Evolutionary conservation across 2,797 vertebrate species (phyloP).

Genomic region (Phataginus tetradactyla): DNA sequence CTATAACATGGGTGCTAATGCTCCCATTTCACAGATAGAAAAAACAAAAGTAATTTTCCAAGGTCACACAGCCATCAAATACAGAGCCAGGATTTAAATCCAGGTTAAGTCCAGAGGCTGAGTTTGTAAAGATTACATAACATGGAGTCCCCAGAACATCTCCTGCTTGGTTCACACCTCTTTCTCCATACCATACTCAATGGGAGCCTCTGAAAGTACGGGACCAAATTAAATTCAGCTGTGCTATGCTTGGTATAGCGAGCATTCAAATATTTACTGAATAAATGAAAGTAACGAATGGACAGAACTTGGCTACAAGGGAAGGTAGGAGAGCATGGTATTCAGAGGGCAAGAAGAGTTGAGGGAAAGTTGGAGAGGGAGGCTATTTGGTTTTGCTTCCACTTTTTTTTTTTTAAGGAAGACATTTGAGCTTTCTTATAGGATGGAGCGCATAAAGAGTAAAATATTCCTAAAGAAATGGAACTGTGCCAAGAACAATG

Average conservation of each 20-base stretch:
- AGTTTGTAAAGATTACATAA: not conserved
- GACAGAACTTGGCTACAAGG: not conserved
- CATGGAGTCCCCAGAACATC: not conserved
- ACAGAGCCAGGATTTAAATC: not conserved
- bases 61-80: not conserved
- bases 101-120: not conserved
- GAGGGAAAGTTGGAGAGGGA: not conserved
- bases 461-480: not conserved
- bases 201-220: not conserved
- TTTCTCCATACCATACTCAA: not conserved
- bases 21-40: not conserved
- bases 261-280: constrained; percentile 8
- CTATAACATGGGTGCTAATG: not conserved
- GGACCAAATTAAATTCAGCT: not conserved
- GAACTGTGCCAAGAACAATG: not conserved
- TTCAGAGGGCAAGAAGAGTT: not conserved
- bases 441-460: not conserved
- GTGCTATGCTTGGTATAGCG: not conserved
- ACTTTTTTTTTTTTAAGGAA: not conserved
- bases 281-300: constrained; percentile 29
- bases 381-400: not conserved
- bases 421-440: not conserved
- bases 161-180: not conserved
- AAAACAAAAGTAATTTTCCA: not conserved
- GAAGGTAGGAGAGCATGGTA: not conserved